A percentile compares a stretch with the other conserved stretches of the same genome.
Conservation (phyloP, 2,888 invertebrate species). For the Drosophila parthenogenetica region DNA sequence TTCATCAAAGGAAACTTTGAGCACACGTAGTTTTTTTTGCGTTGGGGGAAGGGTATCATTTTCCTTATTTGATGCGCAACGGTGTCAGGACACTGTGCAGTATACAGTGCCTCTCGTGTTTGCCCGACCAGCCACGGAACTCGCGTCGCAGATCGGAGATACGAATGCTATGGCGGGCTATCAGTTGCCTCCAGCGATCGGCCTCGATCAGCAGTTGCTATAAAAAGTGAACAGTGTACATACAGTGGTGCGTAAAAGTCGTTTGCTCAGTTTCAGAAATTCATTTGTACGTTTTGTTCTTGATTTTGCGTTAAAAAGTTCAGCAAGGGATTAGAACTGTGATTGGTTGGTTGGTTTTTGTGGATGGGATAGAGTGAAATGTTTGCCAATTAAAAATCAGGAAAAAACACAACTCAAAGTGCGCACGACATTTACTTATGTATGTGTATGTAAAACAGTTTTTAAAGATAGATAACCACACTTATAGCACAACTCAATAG, state of each 20-base stretch:
- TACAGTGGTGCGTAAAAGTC: conserved; percentile 72
- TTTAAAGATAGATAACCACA: conserved; percentile 26
- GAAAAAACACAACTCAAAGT: conserved; percentile 54
- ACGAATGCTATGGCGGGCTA: conserved; percentile 81
- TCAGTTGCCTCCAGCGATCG: conserved; percentile 83
- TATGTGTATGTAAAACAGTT: conserved; percentile 7
- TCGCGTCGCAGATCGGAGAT: conserved; percentile 77
- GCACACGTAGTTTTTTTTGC: conserved; percentile 41
- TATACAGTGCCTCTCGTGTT: conserved; percentile 84
- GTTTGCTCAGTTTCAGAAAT: conserved; percentile 43
- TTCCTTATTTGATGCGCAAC: conserved; percentile 80
- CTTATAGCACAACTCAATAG: conserved; percentile 48
- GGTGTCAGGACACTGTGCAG: conserved; percentile 83
- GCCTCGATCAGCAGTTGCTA: conserved; percentile 82
- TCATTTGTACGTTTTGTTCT: conserved; percentile 42
- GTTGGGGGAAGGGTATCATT: conserved; percentile 10
- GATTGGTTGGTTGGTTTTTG: conserved; percentile 33
- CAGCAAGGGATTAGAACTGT: conserved; percentile 34
- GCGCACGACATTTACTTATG: conserved; percentile 51
- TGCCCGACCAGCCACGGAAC: conserved; percentile 84
- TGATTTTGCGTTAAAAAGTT: conserved; percentile 77
- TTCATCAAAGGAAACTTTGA: conserved; percentile 63
- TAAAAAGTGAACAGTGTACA: conserved; percentile 61
- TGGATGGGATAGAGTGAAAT: conserved; percentile 18
- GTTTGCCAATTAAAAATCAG: conserved; percentile 48